phyloP scores from a whole-genome alignment of 2,113 vertebrate genomes.

The Ardeotis arabs region DNA sequence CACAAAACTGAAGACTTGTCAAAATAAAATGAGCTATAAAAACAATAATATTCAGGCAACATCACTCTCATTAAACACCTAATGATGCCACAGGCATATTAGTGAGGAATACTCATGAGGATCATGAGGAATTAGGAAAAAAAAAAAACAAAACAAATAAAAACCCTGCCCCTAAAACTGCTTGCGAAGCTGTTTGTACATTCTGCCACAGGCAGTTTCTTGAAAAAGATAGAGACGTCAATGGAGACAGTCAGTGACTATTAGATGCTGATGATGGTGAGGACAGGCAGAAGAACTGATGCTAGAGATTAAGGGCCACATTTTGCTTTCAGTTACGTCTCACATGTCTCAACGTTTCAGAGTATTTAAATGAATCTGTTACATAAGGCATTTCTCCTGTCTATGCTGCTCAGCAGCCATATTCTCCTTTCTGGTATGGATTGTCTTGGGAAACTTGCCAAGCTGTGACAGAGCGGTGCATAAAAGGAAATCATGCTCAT shows the following conservation, averaged over 20 bases:
- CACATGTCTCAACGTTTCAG: conserved; percentile 1
- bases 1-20: conserved; percentile 33
- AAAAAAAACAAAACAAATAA: background rate
- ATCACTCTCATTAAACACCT: conserved; percentile 65
- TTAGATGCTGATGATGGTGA: conserved; percentile 9
- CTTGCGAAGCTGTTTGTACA: conserved; percentile 42
- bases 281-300: conserved; percentile 27
- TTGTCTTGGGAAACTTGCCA: conserved; percentile 58
- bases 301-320: conserved; percentile 23
- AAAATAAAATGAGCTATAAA: conserved; percentile 56
- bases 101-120: conserved; percentile 31
- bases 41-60: conserved; percentile 26
- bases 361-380: conserved; percentile 41
- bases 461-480: conserved; percentile 56
- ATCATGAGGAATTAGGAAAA: conserved; percentile 5
- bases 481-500: conserved; percentile 51
- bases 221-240: conserved; percentile 36
- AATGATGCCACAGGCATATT: conserved; percentile 60
- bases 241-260: conserved; percentile 38
- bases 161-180: background rate
- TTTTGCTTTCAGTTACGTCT: conserved; percentile 41
- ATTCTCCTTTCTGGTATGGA: conserved; percentile 49
- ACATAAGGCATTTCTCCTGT: background rate
- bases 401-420: background rate
- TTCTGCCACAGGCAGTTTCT: conserved; percentile 52